Percentiles rank a stretch among this genome's conserved stretches.
phyloP scores from a whole-genome alignment of 1,140 invertebrate species.

The Dendroctonus ponderosae region DNA sequence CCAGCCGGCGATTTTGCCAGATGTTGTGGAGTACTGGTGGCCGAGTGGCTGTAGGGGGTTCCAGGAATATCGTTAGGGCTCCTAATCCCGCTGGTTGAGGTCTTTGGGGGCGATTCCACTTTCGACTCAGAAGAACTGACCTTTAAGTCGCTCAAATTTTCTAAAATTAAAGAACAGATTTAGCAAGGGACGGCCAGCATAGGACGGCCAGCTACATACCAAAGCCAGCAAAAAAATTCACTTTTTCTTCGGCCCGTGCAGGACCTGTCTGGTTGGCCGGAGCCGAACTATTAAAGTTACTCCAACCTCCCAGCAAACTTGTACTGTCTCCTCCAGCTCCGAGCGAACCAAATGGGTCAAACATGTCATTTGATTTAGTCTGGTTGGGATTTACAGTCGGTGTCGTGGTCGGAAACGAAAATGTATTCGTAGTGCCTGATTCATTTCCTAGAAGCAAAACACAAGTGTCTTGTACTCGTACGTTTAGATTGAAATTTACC shows the following conservation, averaged over 20 bases:
- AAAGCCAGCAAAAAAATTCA: conserved; percentile 60
- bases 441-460: not conserved
- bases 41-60: conserved; percentile 48
- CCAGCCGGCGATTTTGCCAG: conserved; percentile 48
- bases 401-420: not conserved
- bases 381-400: conserved; percentile 1
- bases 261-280: conserved; percentile 5
- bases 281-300: conserved; percentile 33
- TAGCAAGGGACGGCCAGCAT: not conserved
- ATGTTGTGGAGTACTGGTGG: conserved; percentile 50
- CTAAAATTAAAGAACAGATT: conserved; percentile 21
- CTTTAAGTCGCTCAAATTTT: conserved; percentile 34
- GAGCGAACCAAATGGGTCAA: conserved; percentile 49
- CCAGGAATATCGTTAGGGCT: conserved; percentile 44
- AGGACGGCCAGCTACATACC: conserved; percentile 28
- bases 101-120: conserved; percentile 8
- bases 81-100: conserved; percentile 27
- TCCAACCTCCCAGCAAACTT: conserved; percentile 42
- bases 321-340: conserved; percentile 25
- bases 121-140: conserved; percentile 20
- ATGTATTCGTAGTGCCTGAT: not conserved
- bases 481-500: conserved; percentile 18
- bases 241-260: conserved; percentile 36
- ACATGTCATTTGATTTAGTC: conserved; percentile 41
- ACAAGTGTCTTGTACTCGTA: not conserved